These are phyloP conservation scores for Stomatorhinus walkeri DNA, from an alignment of 2,797 vertebrate species.

Conservation along the genomic window DNA sequence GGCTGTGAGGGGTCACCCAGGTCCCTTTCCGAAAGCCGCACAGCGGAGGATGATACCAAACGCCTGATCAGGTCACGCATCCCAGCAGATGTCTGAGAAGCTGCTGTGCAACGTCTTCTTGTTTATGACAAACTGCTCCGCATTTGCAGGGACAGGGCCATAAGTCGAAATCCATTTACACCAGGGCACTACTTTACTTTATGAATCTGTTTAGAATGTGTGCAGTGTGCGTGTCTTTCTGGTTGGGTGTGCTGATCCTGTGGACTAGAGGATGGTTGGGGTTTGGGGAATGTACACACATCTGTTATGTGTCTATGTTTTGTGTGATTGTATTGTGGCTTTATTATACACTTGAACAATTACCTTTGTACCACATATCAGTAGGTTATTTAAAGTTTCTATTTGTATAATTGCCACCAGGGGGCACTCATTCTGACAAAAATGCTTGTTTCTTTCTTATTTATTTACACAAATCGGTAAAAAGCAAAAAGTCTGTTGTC, in stretches of 20 bases:
- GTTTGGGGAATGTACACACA: neutral
- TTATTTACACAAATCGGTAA: conserved; percentile 15
- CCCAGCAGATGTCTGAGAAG: conserved; percentile 33
- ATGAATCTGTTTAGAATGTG: neutral
- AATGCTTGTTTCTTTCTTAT: conserved; percentile 30
- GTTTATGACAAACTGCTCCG: conserved; percentile 58
- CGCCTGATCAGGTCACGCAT: neutral
- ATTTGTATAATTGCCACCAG: conserved; percentile 40
- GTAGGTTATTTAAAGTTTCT: neutral
- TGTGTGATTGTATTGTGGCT: neutral
- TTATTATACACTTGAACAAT: conserved; percentile 13
- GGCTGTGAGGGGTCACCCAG: neutral
- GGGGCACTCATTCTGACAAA: conserved; percentile 46
- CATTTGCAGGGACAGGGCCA: conserved; percentile 50
- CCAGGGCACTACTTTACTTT: neutral
- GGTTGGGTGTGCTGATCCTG: neutral
- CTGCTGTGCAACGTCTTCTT: conserved; percentile 50
- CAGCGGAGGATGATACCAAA: neutral
- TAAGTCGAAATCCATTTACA: conserved; percentile 15
- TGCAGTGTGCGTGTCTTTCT: neutral
- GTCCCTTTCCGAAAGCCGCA: neutral
- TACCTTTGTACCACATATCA: neutral
- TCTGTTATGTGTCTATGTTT: neutral
- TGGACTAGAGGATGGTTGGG: neutral
- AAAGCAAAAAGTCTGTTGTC: neutral